phyloP scores from a whole-genome alignment of 1,140 invertebrate species.

The Antheraea pernyi region DNA sequence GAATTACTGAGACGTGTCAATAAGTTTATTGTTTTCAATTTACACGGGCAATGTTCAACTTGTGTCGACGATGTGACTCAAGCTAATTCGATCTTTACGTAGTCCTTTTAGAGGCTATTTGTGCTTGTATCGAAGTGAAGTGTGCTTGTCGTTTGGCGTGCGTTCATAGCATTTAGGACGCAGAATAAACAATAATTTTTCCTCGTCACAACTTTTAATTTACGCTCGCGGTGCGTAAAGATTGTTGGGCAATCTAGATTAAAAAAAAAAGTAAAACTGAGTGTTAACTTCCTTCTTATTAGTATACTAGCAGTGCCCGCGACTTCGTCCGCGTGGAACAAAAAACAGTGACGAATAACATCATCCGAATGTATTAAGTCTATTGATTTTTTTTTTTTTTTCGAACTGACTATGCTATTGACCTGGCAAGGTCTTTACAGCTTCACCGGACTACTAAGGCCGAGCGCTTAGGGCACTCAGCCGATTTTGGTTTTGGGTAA shows the following conservation, averaged over 20 bases:
- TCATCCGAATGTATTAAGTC: too few species aligned
- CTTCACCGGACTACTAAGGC: too few species aligned
- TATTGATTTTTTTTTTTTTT: too few species aligned
- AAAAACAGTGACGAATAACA: too few species aligned
- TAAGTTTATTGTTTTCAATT: neutral
- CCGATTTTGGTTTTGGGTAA: too few species aligned
- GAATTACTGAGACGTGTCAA: neutral
- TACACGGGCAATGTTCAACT: neutral
- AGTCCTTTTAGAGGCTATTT: neutral
- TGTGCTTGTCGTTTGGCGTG: neutral
- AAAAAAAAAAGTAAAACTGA: too few species aligned
- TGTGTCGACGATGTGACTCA: neutral
- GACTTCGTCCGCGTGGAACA: too few species aligned
- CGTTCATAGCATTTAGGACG: neutral
- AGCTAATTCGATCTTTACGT: neutral
- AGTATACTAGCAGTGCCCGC: too few species aligned
- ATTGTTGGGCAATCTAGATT: neutral
- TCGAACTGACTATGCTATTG: too few species aligned
- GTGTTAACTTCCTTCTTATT: too few species aligned
- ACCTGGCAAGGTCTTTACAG: too few species aligned
- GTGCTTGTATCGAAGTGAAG: neutral
- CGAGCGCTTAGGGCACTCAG: too few species aligned
- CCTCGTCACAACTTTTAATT: neutral
- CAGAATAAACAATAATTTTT: neutral
- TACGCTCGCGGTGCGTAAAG: neutral